phyloP scores from a whole-genome alignment of 2,113 vertebrate species.

The Picathartes gymnocephalus region DNA sequence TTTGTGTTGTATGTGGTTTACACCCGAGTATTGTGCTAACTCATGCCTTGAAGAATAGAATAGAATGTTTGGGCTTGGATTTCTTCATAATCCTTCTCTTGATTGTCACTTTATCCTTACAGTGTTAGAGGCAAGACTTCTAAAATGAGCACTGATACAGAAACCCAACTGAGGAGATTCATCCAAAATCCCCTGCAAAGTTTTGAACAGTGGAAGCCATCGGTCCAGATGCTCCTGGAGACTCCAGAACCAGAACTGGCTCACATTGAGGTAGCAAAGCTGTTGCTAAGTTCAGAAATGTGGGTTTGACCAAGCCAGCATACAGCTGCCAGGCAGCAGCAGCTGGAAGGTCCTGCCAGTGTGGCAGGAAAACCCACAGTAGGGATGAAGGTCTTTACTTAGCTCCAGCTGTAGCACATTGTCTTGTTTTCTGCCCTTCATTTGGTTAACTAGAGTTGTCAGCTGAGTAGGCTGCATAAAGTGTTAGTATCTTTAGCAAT shows the following conservation, averaged over 20 bases:
- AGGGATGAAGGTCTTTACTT: not conserved
- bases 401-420: not conserved
- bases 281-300: not conserved
- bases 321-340: not conserved
- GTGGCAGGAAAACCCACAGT: not conserved
- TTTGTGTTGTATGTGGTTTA: not conserved
- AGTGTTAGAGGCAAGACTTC: conserved; percentile 81
- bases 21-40: not conserved
- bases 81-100: conserved; percentile 11
- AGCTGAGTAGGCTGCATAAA: not conserved
- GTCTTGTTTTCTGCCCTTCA: not conserved
- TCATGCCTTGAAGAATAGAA: not conserved
- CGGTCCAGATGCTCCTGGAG: conserved; percentile 77
- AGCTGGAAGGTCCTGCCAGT: not conserved
- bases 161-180: conserved; percentile 70
- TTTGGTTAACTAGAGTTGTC: not conserved
- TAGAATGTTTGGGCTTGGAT: not conserved
- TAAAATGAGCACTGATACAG: conserved; percentile 72
- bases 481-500: not conserved
- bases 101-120: not conserved
- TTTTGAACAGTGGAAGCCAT: conserved; percentile 80
- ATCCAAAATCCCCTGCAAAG: conserved; percentile 79
- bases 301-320: not conserved
- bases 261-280: conserved; percentile 79
- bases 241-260: conserved; percentile 75